These are phyloP conservation scores for Muschampia staudingeri DNA, from an alignment of 2,888 invertebrate species.

Conservation along the genomic window DNA sequence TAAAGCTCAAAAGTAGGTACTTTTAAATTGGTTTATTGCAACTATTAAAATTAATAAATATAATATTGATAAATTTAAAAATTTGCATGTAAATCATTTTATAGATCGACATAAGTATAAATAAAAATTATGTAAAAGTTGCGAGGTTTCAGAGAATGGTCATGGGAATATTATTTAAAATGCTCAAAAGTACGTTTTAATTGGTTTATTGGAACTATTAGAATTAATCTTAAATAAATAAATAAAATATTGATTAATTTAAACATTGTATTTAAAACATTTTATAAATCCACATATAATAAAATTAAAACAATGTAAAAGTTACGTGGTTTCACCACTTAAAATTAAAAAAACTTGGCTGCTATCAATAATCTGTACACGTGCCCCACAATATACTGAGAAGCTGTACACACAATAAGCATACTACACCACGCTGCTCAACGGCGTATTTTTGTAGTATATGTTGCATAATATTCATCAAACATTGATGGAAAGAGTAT, in stretches of 20 bases:
- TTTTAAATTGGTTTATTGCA: no score
- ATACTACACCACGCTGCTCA: conserved; percentile 17
- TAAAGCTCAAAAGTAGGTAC: no score
- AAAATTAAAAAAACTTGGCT: neutral
- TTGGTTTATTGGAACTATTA: conserved; percentile 28
- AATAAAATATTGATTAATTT: neutral
- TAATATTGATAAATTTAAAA: no score
- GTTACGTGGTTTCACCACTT: conserved; percentile 35
- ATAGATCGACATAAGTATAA: no score
- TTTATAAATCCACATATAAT: neutral
- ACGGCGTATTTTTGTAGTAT: conserved; percentile 12
- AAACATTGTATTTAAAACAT: neutral
- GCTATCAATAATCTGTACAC: neutral
- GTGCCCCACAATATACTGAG: neutral
- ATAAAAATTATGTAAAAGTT: neutral
- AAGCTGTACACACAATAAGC: neutral
- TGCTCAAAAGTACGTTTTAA: conserved; percentile 26
- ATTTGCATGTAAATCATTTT: no score
- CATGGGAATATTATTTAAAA: conserved; percentile 27
- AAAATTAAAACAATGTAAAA: conserved; percentile 36
- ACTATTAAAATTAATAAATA: no score
- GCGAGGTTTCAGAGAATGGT: neutral
- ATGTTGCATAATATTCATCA: neutral
- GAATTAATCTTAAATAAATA: conserved; percentile 13
- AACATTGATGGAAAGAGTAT: neutral